Evolutionary conservation across 1,140 invertebrate species (phyloP), one percentile per base, ranked within the genome.

Genomic region (Eriocheir sinensis): DNA sequence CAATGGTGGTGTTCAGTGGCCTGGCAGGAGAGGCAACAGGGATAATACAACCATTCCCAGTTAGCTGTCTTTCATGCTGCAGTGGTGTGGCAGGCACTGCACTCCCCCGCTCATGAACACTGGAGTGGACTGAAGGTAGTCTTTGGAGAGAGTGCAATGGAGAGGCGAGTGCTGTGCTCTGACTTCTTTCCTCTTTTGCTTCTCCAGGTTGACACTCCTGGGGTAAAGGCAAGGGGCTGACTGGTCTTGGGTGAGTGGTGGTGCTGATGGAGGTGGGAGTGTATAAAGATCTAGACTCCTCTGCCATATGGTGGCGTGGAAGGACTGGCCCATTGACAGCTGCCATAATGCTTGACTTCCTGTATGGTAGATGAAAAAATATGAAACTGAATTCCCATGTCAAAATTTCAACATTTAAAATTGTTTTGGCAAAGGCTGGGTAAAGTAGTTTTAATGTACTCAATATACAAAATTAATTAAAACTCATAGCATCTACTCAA

Each of bases 311-410:
- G 30, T 30, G 40, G 0, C 6, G 36, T 27, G 40, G 88, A 2
- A 48, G 88, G 15, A 44, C 27, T 30, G 41, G 15, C 36, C 30
- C 12, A 44, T 8, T 44, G 40, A 41, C 48, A 44, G 21, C 30
- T 32, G 36, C 21, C 41, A 44, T 89, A 21, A 89, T 3, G 27
- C 88, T 89, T 9, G 88, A 89, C 48, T 89, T 89, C 36, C 88
- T 89, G 41, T n/a, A 89, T 38, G 30, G 34, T 32, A 88, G 36
- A 88, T 38, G 36, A 53, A 53, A 17, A 15, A 53, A 53, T 53
- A 53, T 12, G 9, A n/a, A n/a, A n/a, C n/a, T n/a, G n/a, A n/a
- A n/a, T n/a, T n/a, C n/a, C n/a, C n/a, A n/a, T n/a, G n/a, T n/a
- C n/a, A n/a, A n/a, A n/a, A n/a, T n/a, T n/a, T n/a, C n/a, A n/a